Conservation (phyloP, 1,140 invertebrate genomes). For the Drosophila azteca region DNA sequence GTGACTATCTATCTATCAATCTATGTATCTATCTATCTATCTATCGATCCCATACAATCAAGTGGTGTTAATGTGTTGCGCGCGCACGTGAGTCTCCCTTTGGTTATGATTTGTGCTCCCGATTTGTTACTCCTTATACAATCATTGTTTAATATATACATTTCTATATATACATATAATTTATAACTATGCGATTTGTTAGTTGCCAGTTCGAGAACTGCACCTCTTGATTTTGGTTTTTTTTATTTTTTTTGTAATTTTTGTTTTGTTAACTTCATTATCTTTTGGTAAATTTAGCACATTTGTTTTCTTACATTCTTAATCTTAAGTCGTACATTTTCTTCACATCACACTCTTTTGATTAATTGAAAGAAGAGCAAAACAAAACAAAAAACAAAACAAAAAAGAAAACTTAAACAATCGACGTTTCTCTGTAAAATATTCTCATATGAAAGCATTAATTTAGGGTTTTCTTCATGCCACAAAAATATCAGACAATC, state of each 20-base stretch:
- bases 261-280: constrained; percentile 36
- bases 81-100: constrained; percentile 81
- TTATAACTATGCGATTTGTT: constrained; percentile 64
- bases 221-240: constrained; percentile 36
- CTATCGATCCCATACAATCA: constrained; percentile 24
- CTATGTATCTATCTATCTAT: neutral
- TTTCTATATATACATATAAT: constrained; percentile 36
- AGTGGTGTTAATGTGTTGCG: constrained; percentile 81
- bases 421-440: constrained; percentile 53
- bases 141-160: constrained; percentile 30
- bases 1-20: neutral
- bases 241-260: too few species aligned
- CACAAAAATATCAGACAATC: constrained; percentile 13
- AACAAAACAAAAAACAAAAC: neutral
- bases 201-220: constrained; percentile 51
- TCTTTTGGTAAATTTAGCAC: constrained; percentile 52
- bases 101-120: constrained; percentile 79
- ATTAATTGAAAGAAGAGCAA: constrained; percentile 1
- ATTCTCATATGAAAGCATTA: constrained; percentile 36
- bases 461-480: constrained; percentile 51
- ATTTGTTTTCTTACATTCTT: constrained; percentile 65
- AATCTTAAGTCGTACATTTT: constrained; percentile 71
- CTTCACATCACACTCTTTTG: constrained; percentile 63
- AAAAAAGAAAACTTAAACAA: constrained; percentile 24
- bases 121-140: constrained; percentile 62